Evolutionary conservation across 2,113 vertebrate genomes (phyloP).

Genomic region (Neogale vison): DNA sequence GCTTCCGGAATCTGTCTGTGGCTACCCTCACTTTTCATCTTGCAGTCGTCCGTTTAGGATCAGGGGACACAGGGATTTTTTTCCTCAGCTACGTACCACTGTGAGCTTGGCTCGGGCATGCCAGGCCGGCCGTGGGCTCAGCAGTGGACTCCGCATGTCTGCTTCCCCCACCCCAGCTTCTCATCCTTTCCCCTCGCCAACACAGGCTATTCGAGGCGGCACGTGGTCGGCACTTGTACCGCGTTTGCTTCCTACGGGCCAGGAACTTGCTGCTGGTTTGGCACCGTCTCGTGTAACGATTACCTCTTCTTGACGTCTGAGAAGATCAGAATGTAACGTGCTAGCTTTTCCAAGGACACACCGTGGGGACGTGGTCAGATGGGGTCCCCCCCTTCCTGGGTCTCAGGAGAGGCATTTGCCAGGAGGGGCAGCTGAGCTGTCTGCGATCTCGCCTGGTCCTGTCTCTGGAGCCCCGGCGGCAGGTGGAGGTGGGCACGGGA

Average conservation of each 20-base stretch:
- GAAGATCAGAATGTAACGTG: not conserved
- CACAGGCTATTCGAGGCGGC: not conserved
- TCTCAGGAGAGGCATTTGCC: not conserved
- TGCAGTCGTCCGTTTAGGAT: not conserved
- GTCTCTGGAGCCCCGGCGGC: too few relatives aligned
- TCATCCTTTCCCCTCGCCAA: not conserved
- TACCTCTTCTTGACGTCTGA: not conserved
- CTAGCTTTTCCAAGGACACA: not conserved
- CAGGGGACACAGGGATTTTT: not conserved
- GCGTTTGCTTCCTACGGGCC: not conserved
- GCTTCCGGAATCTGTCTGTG: not conserved
- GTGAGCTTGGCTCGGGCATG: not conserved
- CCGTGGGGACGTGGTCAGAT: not conserved
- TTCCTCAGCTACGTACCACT: not conserved
- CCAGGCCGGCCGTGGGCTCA: not conserved
- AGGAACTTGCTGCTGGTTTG: not conserved
- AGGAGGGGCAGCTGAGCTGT: not conserved
- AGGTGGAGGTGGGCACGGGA: not conserved
- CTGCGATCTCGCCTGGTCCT: not conserved
- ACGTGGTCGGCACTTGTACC: not conserved
- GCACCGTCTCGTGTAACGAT: not conserved
- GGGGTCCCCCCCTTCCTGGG: not conserved
- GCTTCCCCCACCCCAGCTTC: not conserved
- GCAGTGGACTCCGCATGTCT: not conserved
- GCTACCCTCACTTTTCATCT: not conserved